A percentile compares a stretch with the other conserved stretches of the same genome.
phyloP scores from a whole-genome alignment of 2,888 invertebrate genomes.

The Tipula unca region DNA sequence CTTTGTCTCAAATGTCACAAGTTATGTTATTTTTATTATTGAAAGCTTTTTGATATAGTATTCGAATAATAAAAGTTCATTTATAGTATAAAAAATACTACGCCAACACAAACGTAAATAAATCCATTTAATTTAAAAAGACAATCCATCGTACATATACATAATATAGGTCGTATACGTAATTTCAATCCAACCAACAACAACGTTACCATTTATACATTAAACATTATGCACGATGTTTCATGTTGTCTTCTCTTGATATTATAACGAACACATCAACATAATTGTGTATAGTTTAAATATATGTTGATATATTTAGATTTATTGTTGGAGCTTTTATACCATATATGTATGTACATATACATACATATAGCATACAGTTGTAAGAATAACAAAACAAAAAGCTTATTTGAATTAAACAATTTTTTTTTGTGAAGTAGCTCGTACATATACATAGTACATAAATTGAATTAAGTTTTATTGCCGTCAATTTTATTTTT shows the following conservation, averaged over 20 bases:
- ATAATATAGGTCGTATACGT: no score
- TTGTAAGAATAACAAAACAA: neutral
- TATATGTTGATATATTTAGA: conserved; percentile 8
- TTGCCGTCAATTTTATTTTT: neutral
- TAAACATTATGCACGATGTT: neutral
- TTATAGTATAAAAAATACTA: no score
- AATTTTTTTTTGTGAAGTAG: neutral
- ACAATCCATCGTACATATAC: no score
- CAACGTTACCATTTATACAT: neutral
- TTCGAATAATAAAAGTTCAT: no score
- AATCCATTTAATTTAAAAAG: no score
- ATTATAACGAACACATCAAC: neutral
- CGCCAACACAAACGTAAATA: no score
- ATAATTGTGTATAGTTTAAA: neutral
- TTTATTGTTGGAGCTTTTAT: neutral
- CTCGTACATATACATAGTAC: neutral
- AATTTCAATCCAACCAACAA: neutral
- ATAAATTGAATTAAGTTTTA: conserved; percentile 3
- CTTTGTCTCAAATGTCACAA: no score
- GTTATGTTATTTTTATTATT: no score
- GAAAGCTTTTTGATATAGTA: no score
- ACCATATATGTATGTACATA: no score
- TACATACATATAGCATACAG: neutral
- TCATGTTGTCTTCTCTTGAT: neutral
- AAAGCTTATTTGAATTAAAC: neutral